Conservation (phyloP, 2,797 vertebrate genomes). For the Sarcophilus harrisii region DNA sequence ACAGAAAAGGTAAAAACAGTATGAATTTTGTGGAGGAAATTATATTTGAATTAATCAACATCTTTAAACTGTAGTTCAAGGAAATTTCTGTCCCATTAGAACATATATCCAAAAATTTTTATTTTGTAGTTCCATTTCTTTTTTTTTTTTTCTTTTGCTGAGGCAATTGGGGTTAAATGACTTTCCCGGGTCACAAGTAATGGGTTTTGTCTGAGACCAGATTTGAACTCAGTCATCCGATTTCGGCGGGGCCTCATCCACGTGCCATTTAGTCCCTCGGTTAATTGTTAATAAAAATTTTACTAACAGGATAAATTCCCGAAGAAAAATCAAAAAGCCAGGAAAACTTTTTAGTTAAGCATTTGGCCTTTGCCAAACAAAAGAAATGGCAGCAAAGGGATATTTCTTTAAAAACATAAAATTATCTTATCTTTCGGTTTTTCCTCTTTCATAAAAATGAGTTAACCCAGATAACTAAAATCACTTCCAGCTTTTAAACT, state of each 20-base stretch:
- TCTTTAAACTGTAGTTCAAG: neutral
- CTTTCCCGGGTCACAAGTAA: no score
- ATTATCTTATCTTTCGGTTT: neutral
- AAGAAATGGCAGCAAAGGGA: neutral
- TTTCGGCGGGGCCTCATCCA: no score
- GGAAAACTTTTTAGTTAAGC: neutral
- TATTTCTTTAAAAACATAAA: neutral
- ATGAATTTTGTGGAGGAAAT: neutral
- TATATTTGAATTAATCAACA: neutral
- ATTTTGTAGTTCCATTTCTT: slow-evolving; percentile 2
- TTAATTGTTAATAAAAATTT: no score
- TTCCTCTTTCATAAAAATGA: neutral
- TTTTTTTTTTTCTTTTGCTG: neutral
- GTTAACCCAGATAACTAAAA: neutral
- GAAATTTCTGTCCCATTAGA: neutral
- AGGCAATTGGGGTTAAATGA: no score
- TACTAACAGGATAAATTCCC: neutral
- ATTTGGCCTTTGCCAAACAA: neutral
- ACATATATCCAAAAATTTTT: neutral
- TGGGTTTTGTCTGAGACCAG: no score
- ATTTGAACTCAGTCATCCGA: no score
- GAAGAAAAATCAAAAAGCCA: neutral
- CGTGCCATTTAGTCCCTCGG: no score
- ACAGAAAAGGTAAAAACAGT: neutral
- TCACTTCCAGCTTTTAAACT: neutral